A percentile compares a stretch with the other conserved stretches of the same genome.
phyloP scores from a whole-genome alignment of 1,140 invertebrate species.

The Pissodes strobi region DNA sequence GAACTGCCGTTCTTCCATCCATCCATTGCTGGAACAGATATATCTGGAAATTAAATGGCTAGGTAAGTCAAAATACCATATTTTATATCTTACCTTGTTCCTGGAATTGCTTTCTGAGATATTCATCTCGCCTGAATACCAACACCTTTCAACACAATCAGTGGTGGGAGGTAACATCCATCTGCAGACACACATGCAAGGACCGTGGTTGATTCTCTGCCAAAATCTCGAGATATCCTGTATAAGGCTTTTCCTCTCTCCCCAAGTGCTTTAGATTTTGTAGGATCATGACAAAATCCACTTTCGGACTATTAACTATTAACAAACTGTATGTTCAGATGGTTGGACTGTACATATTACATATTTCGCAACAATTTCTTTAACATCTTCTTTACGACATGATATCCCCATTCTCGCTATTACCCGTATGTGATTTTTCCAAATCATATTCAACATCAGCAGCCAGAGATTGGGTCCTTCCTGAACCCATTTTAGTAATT shows the following conservation, averaged over 20 bases:
- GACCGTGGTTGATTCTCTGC: conserved; percentile 45
- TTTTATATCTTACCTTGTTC: conserved; percentile 49
- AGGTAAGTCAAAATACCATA: too few species aligned
- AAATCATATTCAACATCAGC: conserved; percentile 15
- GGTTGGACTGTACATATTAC: background rate
- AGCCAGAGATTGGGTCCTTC: background rate
- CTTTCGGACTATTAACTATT: conserved; percentile 23
- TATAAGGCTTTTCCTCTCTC: conserved; percentile 42
- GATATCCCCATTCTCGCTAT: too few species aligned
- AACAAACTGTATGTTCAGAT: conserved; percentile 26
- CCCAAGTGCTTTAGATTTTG: conserved; percentile 27
- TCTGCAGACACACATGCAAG: conserved; percentile 46
- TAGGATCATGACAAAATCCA: conserved; percentile 28
- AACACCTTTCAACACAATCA: conserved; percentile 51
- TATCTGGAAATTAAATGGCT: conserved; percentile 40
- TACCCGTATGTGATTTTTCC: conserved; percentile 11
- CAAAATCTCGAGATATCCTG: conserved; percentile 45
- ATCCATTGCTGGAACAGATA: conserved; percentile 49
- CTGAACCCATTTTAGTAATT: conserved; percentile 6
- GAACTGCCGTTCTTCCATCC: conserved; percentile 50
- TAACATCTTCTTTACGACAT: conserved; percentile 21
- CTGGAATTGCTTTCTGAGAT: conserved; percentile 40
- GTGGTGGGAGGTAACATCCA: conserved; percentile 43
- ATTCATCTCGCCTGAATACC: conserved; percentile 49
- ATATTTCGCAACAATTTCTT: conserved; percentile 14